Base-by-base conservation (phyloP, 2,113 vertebrate species). In the Oenanthe melanoleuca region DNA sequence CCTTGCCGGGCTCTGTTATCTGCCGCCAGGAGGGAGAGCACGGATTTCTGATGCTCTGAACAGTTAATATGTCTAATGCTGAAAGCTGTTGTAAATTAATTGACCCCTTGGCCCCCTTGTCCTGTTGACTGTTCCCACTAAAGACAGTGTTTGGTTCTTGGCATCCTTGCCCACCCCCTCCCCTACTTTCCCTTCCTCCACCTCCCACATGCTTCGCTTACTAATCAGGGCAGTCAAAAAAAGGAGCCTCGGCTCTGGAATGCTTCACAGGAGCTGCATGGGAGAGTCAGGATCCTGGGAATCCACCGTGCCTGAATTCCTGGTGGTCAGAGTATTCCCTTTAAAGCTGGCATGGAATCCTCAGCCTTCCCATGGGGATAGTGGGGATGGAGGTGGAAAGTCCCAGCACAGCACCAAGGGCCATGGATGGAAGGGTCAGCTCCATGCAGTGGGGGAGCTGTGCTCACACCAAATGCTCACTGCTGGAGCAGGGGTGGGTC, bases 51-150 rank as follows among this genome's bases (percentile, higher is more conserved):
- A 84, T 73, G 69, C 12, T 14, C 84, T 88, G 33, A 90, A 47
- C 80, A 40, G 45, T 95, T 84, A 95, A 95, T 70, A 56, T 52
- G 57, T 77, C 85, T 75, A 22, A 13, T 37, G 34, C 78, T 45
- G 89, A 93, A 95, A 91, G 45, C 86, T 69, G 50, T 67, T 92
- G 73, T 92, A 93, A 95, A 89, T 96, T 95, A 84, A 90, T 61
- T 97, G 95, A 85, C 83, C 95, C 44, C 47, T 71, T 45, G 87
- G 56, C 90, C 69, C 33, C 73, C 75, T 85, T 59, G 85, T 95
- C 93, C 89, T 26, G 20, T 45, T 77, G 79, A 67, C 70, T 81
- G 77, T 86, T 89, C 72, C 73, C 65, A 65, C 92, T 93, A 28
- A 70, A 93, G 64, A 37, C 87, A 61, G 7, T 21, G 64, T 12